These are phyloP conservation scores for Ariopsis seemanni DNA, from an alignment of 2,113 vertebrate species.

Conservation along the genomic window DNA sequence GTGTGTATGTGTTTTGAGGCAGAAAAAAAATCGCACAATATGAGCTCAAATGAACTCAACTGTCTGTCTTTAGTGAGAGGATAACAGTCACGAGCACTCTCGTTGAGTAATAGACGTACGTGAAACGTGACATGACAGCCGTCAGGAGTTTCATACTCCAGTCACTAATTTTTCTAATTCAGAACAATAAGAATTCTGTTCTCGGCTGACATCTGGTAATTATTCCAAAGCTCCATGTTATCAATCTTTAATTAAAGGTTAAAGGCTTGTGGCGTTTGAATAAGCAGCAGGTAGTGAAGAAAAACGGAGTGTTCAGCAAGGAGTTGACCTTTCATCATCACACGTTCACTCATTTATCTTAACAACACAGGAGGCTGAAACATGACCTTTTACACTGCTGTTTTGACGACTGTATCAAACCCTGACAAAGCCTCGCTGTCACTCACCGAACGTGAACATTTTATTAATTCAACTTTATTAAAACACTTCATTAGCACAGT, in stretches of 20 bases:
- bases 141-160: slow-evolving; percentile 42
- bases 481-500: not conserved
- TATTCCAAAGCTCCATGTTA: slow-evolving; percentile 46
- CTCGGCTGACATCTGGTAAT: slow-evolving; percentile 60
- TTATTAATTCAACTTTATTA: slow-evolving; percentile 1
- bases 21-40: not conserved
- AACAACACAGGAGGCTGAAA: slow-evolving; percentile 66
- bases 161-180: slow-evolving; percentile 63
- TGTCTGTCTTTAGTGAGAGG: not conserved
- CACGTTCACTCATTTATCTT: slow-evolving; percentile 66
- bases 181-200: slow-evolving; percentile 60
- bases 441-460: slow-evolving; percentile 38
- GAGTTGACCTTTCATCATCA: slow-evolving; percentile 64
- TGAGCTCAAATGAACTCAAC: not conserved
- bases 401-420: slow-evolving; percentile 51
- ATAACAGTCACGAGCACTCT: not conserved
- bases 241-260: slow-evolving; percentile 62
- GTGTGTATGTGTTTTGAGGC: not conserved
- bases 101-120: not conserved
- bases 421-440: slow-evolving; percentile 25
- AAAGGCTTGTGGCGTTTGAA: slow-evolving; percentile 46
- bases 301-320: slow-evolving; percentile 29
- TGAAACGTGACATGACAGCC: slow-evolving; percentile 41
- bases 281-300: not conserved
- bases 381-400: slow-evolving; percentile 67